Conservation (phyloP, 2,797 vertebrate species). For the Lepus townsendii region DNA sequence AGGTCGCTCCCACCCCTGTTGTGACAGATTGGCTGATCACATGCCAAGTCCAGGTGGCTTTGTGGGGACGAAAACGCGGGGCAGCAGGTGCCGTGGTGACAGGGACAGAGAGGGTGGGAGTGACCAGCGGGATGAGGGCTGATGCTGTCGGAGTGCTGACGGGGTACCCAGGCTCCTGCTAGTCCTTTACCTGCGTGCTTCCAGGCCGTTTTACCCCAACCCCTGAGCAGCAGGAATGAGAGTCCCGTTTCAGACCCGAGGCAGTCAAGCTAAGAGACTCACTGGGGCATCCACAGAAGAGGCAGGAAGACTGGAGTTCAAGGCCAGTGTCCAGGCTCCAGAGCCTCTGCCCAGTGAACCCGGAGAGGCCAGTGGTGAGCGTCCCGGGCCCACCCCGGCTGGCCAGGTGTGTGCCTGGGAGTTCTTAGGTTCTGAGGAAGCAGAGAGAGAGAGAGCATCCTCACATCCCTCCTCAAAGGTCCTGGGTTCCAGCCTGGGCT, state of each 20-base stretch:
- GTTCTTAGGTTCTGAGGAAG: too few relatives aligned
- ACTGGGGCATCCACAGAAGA: background rate
- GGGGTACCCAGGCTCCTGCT: background rate
- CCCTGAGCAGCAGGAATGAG: background rate
- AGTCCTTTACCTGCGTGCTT: background rate
- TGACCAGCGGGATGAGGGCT: too few relatives aligned
- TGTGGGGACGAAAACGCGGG: background rate
- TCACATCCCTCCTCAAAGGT: background rate
- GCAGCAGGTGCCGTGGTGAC: background rate
- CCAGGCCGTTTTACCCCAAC: background rate
- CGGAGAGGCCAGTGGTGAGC: too few relatives aligned
- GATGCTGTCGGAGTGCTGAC: too few relatives aligned
- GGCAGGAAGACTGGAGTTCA: background rate
- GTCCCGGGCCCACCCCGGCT: too few relatives aligned
- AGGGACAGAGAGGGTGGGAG: background rate
- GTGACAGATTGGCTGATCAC: background rate
- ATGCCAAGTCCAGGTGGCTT: background rate
- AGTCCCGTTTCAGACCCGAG: background rate
- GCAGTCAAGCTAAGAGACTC: background rate
- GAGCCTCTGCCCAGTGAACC: background rate
- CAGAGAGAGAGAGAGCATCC: background rate
- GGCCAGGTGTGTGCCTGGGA: too few relatives aligned
- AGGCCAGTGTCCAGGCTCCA: background rate
- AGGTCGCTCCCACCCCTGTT: background rate
- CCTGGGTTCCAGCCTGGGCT: background rate